Evolutionary conservation across 2,113 vertebrate species (phyloP).

Genomic region (Triplophysa rosa): DNA sequence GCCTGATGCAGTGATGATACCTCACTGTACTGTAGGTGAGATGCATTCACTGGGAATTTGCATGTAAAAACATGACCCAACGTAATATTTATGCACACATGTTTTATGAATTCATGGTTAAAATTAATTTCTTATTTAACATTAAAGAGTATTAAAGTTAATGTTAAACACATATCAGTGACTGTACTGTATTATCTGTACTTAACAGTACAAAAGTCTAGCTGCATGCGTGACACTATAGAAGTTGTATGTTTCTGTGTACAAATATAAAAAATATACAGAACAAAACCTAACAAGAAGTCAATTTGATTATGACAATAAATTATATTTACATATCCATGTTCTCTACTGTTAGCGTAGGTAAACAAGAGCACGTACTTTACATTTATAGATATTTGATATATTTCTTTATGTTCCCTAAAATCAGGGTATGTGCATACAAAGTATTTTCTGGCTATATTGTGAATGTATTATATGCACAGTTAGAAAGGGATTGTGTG

Average conservation of each 20-base stretch:
- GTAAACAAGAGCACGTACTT: too few relatives aligned
- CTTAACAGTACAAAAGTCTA: too few relatives aligned
- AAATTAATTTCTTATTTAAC: background rate
- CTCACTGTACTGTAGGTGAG: conserved; percentile 20
- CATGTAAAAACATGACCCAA: conserved; percentile 47
- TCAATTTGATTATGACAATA: too few relatives aligned
- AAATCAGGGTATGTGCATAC: background rate
- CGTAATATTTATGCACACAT: background rate
- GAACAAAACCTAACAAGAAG: too few relatives aligned
- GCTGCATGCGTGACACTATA: too few relatives aligned
- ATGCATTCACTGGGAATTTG: conserved; percentile 52
- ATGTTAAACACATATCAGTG: too few relatives aligned
- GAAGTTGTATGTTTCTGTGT: too few relatives aligned
- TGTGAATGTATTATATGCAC: background rate
- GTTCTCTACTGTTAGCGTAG: too few relatives aligned
- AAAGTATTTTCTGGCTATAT: background rate
- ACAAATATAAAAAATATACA: too few relatives aligned
- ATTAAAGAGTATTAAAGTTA: too few relatives aligned
- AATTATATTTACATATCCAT: too few relatives aligned
- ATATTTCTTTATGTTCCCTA: background rate
- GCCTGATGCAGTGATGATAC: conserved; percentile 33
- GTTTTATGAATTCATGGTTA: background rate
- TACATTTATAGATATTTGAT: background rate
- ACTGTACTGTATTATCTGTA: too few relatives aligned
- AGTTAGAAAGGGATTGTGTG: background rate